Percentiles rank a stretch among this genome's conserved stretches.
These are phyloP conservation scores for Gracilinanus agilis DNA, from an alignment of 2,113 vertebrate species.

Conservation along the genomic window DNA sequence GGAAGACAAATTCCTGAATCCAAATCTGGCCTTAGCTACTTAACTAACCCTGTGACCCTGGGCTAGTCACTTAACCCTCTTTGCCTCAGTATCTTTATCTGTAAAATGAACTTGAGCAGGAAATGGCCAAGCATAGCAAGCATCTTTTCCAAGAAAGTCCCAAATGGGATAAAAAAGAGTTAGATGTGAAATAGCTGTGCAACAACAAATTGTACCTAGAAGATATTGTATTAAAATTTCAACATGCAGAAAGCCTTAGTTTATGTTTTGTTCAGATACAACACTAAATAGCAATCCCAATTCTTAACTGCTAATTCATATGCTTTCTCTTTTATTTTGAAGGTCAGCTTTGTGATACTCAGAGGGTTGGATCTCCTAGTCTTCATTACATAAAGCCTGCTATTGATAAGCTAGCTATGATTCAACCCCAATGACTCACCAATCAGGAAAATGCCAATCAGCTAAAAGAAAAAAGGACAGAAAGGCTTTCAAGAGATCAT, in stretches of 20 bases:
- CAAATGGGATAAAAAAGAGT: not conserved
- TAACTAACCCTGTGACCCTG: not conserved
- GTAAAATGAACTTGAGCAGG: not conserved
- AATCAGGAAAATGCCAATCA: not conserved
- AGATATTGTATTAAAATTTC: not conserved
- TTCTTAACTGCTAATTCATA: not conserved
- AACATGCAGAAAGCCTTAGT: not conserved
- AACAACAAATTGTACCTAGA: not conserved
- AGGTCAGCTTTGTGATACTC: not conserved
- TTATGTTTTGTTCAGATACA: not conserved
- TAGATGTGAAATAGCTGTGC: not conserved
- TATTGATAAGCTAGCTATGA: conserved; percentile 2
- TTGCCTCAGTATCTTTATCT: not conserved
- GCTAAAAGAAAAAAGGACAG: not conserved
- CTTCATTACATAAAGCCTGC: not conserved
- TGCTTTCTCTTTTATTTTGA: conserved; percentile 34
- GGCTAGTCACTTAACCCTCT: not conserved
- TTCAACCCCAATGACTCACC: not conserved
- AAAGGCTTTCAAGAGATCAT: conserved; percentile 12
- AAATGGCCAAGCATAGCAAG: not conserved
- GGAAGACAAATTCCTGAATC: not conserved
- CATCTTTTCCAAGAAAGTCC: not conserved
- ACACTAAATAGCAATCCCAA: not conserved
- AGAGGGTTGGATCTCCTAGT: not conserved
- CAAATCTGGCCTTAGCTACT: not conserved